Base-by-base conservation (phyloP, 2,888 invertebrate genomes). In the Ectemnius lituratus region DNA sequence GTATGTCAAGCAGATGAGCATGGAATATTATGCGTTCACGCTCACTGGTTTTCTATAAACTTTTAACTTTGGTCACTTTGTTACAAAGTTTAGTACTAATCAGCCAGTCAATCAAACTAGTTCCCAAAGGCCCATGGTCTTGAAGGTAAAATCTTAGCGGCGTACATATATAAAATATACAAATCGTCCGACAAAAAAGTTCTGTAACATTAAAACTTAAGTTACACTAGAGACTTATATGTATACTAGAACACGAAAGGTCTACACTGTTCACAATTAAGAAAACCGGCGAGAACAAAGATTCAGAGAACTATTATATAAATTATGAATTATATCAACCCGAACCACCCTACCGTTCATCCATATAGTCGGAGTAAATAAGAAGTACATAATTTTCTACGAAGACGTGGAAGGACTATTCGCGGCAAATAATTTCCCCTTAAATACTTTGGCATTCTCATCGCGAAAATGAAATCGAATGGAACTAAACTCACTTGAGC, bases 21-120 rank as follows among this genome's bases (percentile, higher is more conserved):
- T 76, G 79, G 79, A 78, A 80, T 75, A 71, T 73, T 68, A 71
- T 70, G 66, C 70, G 65, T 71, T 78, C 67, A 60, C 70, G 70
- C 77, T 79, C 74, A 70, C 80, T 79, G 78, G 73, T 82, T 81
- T 77, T 73, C 64, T 73, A 72, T 71, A 72, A 70, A 66, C 49
- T 69, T 62, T 77, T 78, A 78, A 85, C 86, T 86, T 87, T 87
- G 87, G 86, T 87, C 87, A 86, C 79, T 84, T 86, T 80, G 76
- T 85, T 84, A 79, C 80, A 81, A 84, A 80, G 84, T 84, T 86
- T 81, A 81, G 74, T 67, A 67, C 64, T 73, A 73, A 72, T 76
- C 71, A 80, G 65, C 70, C 74, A 65, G 73, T 63, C 68, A 60
- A 72, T 76, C 66, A 49, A 74, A 70, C 67, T 75, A 67, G 71